Percentiles rank a stretch among this genome's conserved stretches.
These are phyloP conservation scores for Cygnus atratus DNA, from an alignment of 2,113 vertebrate species.

Conservation along the genomic window DNA sequence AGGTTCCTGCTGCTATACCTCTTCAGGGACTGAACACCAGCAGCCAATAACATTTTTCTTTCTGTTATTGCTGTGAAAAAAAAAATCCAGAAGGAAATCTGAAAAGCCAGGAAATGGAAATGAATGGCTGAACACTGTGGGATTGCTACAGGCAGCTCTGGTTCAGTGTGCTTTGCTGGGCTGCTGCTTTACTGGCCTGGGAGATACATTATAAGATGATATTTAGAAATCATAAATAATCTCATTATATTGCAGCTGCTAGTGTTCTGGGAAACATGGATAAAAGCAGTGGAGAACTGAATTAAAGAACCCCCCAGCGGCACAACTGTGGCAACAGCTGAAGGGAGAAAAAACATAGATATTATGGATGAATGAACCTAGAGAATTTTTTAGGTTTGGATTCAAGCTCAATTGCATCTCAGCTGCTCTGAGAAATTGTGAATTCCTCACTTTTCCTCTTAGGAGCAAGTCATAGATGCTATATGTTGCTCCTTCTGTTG, in stretches of 20 bases:
- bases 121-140: neutral
- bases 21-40: neutral
- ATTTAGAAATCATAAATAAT: slow-evolving; percentile 64
- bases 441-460: neutral
- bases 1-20: neutral
- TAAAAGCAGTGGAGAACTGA: slow-evolving; percentile 30
- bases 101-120: slow-evolving; percentile 17
- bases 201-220: slow-evolving; percentile 27
- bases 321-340: slow-evolving; percentile 7
- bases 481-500: neutral
- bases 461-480: neutral
- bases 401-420: neutral
- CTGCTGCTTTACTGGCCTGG: slow-evolving; percentile 19
- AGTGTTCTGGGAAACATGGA: slow-evolving; percentile 15
- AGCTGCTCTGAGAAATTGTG: neutral
- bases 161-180: slow-evolving; percentile 48
- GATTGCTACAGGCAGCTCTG: slow-evolving; percentile 10
- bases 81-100: neutral
- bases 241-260: neutral
- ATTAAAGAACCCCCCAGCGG: neutral
- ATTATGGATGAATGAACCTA: slow-evolving; percentile 2
- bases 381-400: slow-evolving; percentile 30
- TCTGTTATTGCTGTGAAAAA: neutral
- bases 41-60: slow-evolving; percentile 2
- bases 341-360: slow-evolving; percentile 1